phyloP scores from a whole-genome alignment of 2,113 vertebrate species.

The Mirza zaza region DNA sequence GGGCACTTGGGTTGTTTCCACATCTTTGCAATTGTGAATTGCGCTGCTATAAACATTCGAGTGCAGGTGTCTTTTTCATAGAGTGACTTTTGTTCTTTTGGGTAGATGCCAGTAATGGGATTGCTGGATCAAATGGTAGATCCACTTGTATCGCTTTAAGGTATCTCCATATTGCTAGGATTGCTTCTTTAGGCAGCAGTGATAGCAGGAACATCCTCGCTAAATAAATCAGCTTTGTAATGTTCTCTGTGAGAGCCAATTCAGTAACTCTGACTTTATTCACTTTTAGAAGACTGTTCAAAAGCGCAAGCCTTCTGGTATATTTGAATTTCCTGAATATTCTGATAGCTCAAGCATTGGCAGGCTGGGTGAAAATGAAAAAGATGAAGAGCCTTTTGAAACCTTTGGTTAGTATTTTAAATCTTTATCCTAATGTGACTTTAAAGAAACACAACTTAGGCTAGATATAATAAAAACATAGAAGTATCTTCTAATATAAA shows the following conservation, averaged over 20 bases:
- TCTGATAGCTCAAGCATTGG: conserved; percentile 78
- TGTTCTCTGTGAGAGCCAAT: not conserved
- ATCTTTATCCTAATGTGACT: not conserved
- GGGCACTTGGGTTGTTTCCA: too few species aligned
- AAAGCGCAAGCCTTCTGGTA: accelerated
- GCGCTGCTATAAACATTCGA: too few species aligned
- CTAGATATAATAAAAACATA: not conserved
- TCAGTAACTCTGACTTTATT: not conserved
- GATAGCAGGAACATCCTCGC: not conserved
- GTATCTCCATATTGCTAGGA: not conserved
- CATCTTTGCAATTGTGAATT: too few species aligned
- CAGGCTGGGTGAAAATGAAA: conserved; percentile 64
- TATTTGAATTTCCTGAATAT: conserved; percentile 36
- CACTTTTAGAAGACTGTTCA: conserved; percentile 56
- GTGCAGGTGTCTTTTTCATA: too few species aligned
- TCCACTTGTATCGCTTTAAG: too few species aligned
- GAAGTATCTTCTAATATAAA: not conserved
- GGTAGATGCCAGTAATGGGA: too few species aligned
- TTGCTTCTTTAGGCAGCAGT: not conserved
- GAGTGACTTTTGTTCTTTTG: too few species aligned
- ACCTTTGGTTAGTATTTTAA: conserved; percentile 83
- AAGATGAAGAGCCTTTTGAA: conserved; percentile 78
- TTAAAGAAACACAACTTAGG: not conserved
- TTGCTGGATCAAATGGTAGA: too few species aligned
- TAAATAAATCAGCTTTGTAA: not conserved